These are phyloP conservation scores for Mesaphorura yosii DNA, from an alignment of 1,140 invertebrate genomes.

Conservation along the genomic window DNA sequence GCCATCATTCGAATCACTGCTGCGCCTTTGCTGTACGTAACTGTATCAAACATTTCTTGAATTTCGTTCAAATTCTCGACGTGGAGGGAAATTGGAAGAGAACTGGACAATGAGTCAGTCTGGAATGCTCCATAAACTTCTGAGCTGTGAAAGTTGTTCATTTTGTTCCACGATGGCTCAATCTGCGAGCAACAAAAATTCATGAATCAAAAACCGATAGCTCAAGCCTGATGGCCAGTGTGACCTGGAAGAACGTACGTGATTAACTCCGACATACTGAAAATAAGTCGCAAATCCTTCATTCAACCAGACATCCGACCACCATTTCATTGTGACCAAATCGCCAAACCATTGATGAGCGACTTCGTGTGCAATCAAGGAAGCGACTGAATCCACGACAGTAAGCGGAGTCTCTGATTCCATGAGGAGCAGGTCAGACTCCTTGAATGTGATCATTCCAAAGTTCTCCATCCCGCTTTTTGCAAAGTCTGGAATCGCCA, in stretches of 20 bases:
- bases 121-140: neutral
- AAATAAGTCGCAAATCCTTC: constrained; percentile 45
- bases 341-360: constrained; percentile 39
- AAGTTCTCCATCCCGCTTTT: constrained; percentile 34
- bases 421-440: neutral
- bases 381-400: neutral
- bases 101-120: neutral
- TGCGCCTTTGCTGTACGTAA: constrained; percentile 86
- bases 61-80: constrained; percentile 68
- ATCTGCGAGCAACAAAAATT: neutral
- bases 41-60: constrained; percentile 82
- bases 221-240: neutral
- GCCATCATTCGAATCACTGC: constrained; percentile 90
- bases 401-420: neutral
- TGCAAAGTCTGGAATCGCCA: constrained; percentile 61
- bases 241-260: constrained; percentile 21
- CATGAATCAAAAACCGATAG: no score
- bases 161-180: neutral
- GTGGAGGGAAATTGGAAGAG: constrained; percentile 1
- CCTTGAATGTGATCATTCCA: constrained; percentile 6
- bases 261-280: constrained; percentile 33
- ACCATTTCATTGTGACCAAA: constrained; percentile 37
- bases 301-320: constrained; percentile 45
- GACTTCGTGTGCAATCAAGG: neutral
- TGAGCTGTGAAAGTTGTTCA: neutral